Conservation (phyloP, 2,888 invertebrate genomes). For the Drosophila cracens region DNA sequence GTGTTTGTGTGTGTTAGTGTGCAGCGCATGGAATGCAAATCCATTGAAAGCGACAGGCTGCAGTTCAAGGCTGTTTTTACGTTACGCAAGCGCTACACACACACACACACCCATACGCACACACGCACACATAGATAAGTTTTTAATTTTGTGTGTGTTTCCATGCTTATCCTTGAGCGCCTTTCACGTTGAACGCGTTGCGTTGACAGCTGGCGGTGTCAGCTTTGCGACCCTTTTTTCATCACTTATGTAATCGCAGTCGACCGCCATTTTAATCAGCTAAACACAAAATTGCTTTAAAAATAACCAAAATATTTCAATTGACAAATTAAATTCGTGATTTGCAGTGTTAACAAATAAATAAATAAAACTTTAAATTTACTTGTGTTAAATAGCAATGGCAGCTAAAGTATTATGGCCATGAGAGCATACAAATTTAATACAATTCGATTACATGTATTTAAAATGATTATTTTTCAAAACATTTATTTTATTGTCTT, state of each 20-base stretch:
- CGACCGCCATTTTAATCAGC: conserved; percentile 46
- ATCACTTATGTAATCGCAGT: conserved; percentile 41
- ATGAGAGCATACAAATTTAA: neutral
- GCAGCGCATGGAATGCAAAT: conserved; percentile 75
- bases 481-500: neutral
- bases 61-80: conserved; percentile 81
- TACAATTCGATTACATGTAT: neutral
- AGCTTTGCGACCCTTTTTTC: conserved; percentile 14
- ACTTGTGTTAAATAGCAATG: neutral
- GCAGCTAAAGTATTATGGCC: neutral
- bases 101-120: conserved; percentile 21
- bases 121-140: conserved; percentile 12
- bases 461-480: neutral
- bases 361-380: neutral
- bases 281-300: conserved; percentile 18
- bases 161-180: conserved; percentile 66
- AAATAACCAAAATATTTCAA: neutral
- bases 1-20: neutral
- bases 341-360: no score
- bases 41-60: conserved; percentile 80
- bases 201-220: conserved; percentile 59
- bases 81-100: conserved; percentile 73
- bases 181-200: conserved; percentile 62
- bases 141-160: conserved; percentile 23
- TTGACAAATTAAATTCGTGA: neutral